phyloP scores from a whole-genome alignment of 53 echinoderm and acorn worm species.

The Patiria pectinifera region DNA sequence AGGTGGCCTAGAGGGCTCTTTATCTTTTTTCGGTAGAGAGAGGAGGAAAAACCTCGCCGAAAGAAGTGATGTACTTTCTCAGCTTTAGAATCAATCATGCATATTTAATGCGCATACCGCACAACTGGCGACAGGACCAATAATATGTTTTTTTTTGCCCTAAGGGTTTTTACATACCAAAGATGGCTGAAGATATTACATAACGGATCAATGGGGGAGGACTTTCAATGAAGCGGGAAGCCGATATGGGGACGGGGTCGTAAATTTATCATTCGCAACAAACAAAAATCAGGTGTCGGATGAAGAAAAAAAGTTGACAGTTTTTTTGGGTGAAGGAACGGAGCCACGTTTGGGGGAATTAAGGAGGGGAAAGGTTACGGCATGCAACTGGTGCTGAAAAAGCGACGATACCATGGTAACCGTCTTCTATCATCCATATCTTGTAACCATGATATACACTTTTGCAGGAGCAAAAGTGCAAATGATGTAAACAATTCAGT shows the following conservation, averaged over 20 bases:
- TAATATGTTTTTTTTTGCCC: slow-evolving; percentile 40
- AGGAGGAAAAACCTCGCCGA: background rate
- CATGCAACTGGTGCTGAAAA: background rate
- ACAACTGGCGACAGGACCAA: slow-evolving; percentile 37
- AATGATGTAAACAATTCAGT: background rate
- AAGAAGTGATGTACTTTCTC: background rate
- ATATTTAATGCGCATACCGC: slow-evolving; percentile 54
- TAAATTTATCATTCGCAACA: slow-evolving; percentile 7
- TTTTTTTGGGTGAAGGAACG: background rate
- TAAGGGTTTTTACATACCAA: slow-evolving; percentile 21
- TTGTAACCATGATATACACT: background rate
- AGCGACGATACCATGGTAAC: background rate
- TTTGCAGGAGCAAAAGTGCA: background rate
- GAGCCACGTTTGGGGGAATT: too few species aligned
- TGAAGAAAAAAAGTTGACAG: background rate
- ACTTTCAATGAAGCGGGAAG: background rate
- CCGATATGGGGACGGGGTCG: background rate
- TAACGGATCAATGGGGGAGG: slow-evolving; percentile 25
- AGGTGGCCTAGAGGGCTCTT: background rate
- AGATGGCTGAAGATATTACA: slow-evolving; percentile 35
- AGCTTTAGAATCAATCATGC: slow-evolving; percentile 38
- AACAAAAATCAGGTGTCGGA: background rate
- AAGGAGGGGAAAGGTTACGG: background rate
- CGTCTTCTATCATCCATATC: too few species aligned
- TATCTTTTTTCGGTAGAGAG: background rate